Evolutionary conservation across 2,113 vertebrate genomes (phyloP), one percentile per base, ranked within the genome.

Genomic region (Sorex fumeus): DNA sequence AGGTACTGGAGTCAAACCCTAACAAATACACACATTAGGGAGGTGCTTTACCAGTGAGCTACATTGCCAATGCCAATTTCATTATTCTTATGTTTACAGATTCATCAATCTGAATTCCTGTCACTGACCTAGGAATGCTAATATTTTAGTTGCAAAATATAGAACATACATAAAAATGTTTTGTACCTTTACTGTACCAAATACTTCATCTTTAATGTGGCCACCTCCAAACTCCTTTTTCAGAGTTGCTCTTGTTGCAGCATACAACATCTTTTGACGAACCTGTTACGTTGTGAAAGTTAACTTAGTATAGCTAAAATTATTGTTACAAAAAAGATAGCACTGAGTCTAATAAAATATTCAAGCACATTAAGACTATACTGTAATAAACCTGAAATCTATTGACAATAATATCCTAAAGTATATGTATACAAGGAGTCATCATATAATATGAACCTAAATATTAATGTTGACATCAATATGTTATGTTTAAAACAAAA

Each of bases 151-250:
- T 85, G 76, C 11, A 95, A 60, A 30, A 84, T 27, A 66, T 0
- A 72, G 43, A 78, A 82, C 30, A 10, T 21, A 93, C 28, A 92
- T 79, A 74, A 75, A 94, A 93, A 91, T 79, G 32, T 89, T 90
- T 53, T 88, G 10, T 96, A 99, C 99, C 98, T 98, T 98, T 81
- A 97, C 90, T 7, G 99, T 99, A 80, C 98, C 99, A 95, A 99
- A 99, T 15, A 99, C 96, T 98, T 99, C 99, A 93, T 99, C 99
- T 96, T 99, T 99, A 96, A 99, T 99, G 97, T 99, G 99, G 21
- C 99, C 99, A 25, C 99, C 99, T 96, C 99, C 99, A 96, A 99
- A 99, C 95, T 99, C 99, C 94, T 99, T 99, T 97, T 99, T 99
- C 94, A 99, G 96, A 5, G 99, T 99, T 92, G 99, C 99, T 97